Evolutionary conservation across 2,888 invertebrate species (phyloP).

Genomic region (Drosophila emarginata): DNA sequence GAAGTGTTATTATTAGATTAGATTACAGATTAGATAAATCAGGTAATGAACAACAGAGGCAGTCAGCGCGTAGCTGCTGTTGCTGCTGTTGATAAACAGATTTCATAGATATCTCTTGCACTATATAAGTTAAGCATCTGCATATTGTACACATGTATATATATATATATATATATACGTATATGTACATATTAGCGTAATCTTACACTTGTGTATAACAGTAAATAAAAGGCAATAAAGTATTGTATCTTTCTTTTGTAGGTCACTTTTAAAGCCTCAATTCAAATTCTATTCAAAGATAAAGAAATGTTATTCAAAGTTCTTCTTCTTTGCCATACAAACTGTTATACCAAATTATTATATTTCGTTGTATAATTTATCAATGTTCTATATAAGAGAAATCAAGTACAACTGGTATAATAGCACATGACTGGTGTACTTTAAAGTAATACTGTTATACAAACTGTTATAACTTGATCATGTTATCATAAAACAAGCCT

Average conservation of each 20-base stretch:
- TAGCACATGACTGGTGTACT: too few relatives aligned
- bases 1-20: slow-evolving; percentile 38
- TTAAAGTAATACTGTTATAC: background rate
- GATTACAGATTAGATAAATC: slow-evolving; percentile 59
- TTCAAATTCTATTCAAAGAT: too few relatives aligned
- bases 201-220: slow-evolving; percentile 27
- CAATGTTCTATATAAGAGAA: too few relatives aligned
- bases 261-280: background rate
- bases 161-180: too few relatives aligned
- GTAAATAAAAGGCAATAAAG: background rate
- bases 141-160: background rate
- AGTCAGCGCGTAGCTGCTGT: slow-evolving; percentile 15
- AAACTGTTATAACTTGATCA: background rate
- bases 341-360: background rate
- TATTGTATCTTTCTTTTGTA: too few relatives aligned
- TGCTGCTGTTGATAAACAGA: slow-evolving; percentile 22
- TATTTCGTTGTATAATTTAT: too few relatives aligned
- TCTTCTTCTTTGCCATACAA: too few relatives aligned
- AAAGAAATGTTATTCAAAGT: too few relatives aligned
- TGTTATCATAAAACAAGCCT: too few relatives aligned
- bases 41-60: slow-evolving; percentile 25
- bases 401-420: too few relatives aligned
- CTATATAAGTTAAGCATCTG: background rate
- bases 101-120: slow-evolving; percentile 29
- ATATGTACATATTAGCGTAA: too few relatives aligned